phyloP scores from a whole-genome alignment of 1,140 invertebrate species.

The Atta colombica region DNA sequence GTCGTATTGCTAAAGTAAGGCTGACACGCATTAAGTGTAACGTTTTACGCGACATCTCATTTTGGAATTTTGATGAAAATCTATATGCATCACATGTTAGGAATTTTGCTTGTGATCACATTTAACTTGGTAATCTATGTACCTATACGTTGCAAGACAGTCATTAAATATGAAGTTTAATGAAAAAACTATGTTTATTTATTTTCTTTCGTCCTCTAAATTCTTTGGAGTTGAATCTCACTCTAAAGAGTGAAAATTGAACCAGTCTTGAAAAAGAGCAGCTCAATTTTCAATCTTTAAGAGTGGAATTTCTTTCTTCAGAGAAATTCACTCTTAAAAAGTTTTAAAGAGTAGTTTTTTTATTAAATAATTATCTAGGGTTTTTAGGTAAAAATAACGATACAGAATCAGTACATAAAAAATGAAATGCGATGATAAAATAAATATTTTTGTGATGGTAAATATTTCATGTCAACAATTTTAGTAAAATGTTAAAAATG shows the following conservation, averaged over 20 bases:
- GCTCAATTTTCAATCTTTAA: no score
- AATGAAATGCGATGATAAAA: neutral
- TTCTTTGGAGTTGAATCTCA: no score
- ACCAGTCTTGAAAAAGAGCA: no score
- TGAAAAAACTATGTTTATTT: neutral
- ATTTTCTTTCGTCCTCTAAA: neutral
- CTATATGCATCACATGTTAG: neutral
- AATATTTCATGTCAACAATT: neutral
- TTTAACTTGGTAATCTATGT: neutral
- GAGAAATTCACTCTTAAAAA: no score
- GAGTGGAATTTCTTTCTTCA: no score
- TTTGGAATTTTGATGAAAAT: slow-evolving; percentile 36
- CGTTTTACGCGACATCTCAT: slow-evolving; percentile 4
- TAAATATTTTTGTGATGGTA: neutral
- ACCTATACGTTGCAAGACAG: neutral
- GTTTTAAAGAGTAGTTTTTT: neutral
- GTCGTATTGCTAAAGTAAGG: slow-evolving; percentile 27
- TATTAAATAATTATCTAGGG: no score
- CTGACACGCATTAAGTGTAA: slow-evolving; percentile 20
- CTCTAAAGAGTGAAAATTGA: no score
- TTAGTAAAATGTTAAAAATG: slow-evolving; percentile 2
- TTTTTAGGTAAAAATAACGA: no score
- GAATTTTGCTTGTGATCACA: neutral
- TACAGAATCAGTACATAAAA: neutral
- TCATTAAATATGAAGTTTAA: neutral